Conservation (phyloP, 1,140 invertebrate species). For the Panagrolaimus sp. region DNA sequence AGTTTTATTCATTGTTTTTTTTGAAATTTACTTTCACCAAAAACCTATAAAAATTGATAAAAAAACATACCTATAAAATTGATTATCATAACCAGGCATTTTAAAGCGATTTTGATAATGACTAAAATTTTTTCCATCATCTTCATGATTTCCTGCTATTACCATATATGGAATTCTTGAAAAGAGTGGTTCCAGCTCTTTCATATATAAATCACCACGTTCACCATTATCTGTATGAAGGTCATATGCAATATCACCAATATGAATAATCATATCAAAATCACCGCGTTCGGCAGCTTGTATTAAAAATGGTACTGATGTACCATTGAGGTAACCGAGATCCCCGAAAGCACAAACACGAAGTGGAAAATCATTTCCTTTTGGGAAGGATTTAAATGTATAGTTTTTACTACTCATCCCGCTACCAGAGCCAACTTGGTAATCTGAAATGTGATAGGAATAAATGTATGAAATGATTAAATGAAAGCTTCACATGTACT, state of each 20-base stretch:
- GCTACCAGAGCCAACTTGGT: constrained; percentile 28
- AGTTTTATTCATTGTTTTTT: too few relatives aligned
- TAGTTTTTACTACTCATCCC: constrained; percentile 23
- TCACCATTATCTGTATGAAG: constrained; percentile 51
- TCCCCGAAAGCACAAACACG: constrained; percentile 44
- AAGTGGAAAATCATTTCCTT: constrained; percentile 22
- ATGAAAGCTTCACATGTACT: too few relatives aligned
- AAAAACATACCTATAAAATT: constrained; percentile 60
- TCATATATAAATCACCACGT: constrained; percentile 59
- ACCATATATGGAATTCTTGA: constrained; percentile 60
- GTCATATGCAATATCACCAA: constrained; percentile 60
- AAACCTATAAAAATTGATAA: too few relatives aligned
- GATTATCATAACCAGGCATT: constrained; percentile 58
- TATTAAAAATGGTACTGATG: constrained; percentile 27
- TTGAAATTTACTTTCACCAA: too few relatives aligned
- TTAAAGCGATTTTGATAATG: constrained; percentile 58
- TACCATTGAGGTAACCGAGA: constrained; percentile 34
- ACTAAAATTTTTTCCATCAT: constrained; percentile 46
- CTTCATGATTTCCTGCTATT: constrained; percentile 60
- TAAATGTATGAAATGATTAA: too few relatives aligned
- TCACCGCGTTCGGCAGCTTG: constrained; percentile 26
- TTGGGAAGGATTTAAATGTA: constrained; percentile 32
- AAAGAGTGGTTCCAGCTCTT: constrained; percentile 56
- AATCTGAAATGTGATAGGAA: too few relatives aligned
- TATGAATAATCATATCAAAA: constrained; percentile 43